Evolutionary conservation across 2,888 invertebrate species (phyloP).

Genomic region (Yponomeuta malinellus): DNA sequence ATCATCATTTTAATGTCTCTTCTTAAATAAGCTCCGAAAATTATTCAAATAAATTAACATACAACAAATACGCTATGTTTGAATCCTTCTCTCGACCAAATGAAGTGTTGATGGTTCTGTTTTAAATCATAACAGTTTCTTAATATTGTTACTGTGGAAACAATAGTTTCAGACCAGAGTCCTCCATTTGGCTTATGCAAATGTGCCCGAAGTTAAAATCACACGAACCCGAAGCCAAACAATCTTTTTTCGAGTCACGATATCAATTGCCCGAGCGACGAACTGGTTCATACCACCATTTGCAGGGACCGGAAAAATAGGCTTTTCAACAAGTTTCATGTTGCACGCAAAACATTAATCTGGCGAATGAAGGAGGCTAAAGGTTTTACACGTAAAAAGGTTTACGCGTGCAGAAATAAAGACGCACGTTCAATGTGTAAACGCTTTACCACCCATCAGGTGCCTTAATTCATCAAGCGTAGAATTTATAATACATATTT

Average conservation of each 20-base stretch:
- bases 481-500: slow-evolving; percentile 6
- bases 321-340: slow-evolving; percentile 23
- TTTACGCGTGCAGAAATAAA: not conserved
- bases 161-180: slow-evolving; percentile 17
- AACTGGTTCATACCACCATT: not conserved
- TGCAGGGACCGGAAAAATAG: slow-evolving; percentile 20
- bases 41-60: not conserved
- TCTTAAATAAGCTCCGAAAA: not conserved
- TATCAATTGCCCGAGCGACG: slow-evolving; percentile 1
- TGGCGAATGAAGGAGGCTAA: not conserved
- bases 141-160: not conserved
- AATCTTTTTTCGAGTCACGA: slow-evolving; percentile 3
- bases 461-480: not conserved
- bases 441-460: not conserved
- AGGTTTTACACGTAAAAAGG: not conserved
- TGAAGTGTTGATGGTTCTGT: not conserved
- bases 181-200: slow-evolving; percentile 33
- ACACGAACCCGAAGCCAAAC: slow-evolving; percentile 25
- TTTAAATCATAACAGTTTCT: slow-evolving; percentile 5
- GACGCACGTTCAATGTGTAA: not conserved
- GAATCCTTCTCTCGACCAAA: not conserved
- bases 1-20: not conserved
- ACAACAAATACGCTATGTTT: not conserved
- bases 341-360: slow-evolving; percentile 12
- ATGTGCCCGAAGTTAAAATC: slow-evolving; percentile 38